These are phyloP conservation scores for Malurus cyaneus DNA, from an alignment of 2,113 vertebrate species.

Conservation along the genomic window DNA sequence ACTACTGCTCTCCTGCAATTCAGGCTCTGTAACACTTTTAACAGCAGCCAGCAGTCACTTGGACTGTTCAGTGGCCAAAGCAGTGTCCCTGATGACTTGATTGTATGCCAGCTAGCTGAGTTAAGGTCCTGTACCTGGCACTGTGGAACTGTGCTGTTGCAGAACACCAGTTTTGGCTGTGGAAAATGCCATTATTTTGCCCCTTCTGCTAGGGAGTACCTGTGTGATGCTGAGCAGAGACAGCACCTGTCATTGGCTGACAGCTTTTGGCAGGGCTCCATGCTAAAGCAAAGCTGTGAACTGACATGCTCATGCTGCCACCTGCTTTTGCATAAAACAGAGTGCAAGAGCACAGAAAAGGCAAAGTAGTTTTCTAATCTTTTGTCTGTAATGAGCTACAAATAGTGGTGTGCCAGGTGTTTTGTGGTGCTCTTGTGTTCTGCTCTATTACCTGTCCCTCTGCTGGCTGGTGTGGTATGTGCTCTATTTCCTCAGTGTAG, in stretches of 20 bases:
- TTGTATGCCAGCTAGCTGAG: not conserved
- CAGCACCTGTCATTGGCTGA: not conserved
- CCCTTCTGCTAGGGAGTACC: not conserved
- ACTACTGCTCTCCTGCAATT: not conserved
- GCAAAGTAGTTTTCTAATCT: not conserved
- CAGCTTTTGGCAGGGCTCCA: not conserved
- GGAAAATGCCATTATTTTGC: not conserved
- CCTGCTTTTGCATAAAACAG: not conserved
- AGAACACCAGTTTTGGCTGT: not conserved
- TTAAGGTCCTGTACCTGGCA: not conserved
- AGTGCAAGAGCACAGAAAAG: not conserved
- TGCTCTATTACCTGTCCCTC: not conserved
- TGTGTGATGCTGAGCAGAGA: not conserved
- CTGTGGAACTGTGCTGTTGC: not conserved
- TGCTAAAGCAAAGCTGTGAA: not conserved
- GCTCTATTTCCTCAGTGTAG: not conserved
- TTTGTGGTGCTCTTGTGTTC: not conserved
- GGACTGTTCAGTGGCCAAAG: not conserved
- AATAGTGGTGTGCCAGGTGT: not conserved
- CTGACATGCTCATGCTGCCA: not conserved
- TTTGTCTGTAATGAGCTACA: not conserved
- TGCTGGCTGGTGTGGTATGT: not conserved
- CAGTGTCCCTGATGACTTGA: not conserved
- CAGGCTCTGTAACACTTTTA: not conserved
- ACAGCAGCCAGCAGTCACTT: not conserved